Evolutionary conservation across 2,113 vertebrate genomes (phyloP).

Genomic region (Tamias sibiricus): DNA sequence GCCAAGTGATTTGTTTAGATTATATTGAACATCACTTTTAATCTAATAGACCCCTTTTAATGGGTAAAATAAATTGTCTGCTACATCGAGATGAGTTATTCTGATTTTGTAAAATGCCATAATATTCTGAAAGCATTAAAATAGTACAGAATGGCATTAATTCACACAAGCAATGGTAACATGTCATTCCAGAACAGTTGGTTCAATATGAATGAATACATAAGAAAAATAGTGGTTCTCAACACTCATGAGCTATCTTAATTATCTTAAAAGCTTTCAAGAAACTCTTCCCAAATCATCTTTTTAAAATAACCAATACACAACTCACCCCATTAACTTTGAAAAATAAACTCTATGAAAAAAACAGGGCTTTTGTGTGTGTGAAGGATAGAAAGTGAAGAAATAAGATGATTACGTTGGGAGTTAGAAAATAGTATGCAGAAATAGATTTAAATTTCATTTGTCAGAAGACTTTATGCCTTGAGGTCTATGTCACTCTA

Average conservation of each 20-base stretch:
- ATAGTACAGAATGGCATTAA: constrained; percentile 54
- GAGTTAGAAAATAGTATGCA: not conserved
- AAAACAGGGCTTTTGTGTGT: not conserved
- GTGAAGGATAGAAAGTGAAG: not conserved
- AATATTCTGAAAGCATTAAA: constrained; percentile 55
- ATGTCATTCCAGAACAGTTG: constrained; percentile 47
- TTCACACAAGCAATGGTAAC: constrained; percentile 50
- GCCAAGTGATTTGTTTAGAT: constrained; percentile 75
- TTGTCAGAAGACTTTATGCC: not conserved
- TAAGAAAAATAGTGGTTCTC: constrained; percentile 54
- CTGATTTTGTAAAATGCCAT: constrained; percentile 71
- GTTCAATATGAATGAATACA: constrained; percentile 31
- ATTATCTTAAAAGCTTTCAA: constrained; percentile 69
- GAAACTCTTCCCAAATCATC: constrained; percentile 49
- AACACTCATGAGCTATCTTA: constrained; percentile 2
- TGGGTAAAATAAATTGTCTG: constrained; percentile 68
- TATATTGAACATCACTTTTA: constrained; percentile 59
- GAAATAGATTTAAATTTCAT: constrained; percentile 54
- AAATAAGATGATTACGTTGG: not conserved
- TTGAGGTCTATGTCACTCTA: not conserved
- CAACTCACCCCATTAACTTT: not conserved
- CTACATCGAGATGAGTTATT: constrained; percentile 80
- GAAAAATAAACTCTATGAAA: not conserved
- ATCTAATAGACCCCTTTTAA: constrained; percentile 72
- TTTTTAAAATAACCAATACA: not conserved